Base-by-base conservation (phyloP, 2,888 invertebrate genomes). In the Cheilosia soror region DNA sequence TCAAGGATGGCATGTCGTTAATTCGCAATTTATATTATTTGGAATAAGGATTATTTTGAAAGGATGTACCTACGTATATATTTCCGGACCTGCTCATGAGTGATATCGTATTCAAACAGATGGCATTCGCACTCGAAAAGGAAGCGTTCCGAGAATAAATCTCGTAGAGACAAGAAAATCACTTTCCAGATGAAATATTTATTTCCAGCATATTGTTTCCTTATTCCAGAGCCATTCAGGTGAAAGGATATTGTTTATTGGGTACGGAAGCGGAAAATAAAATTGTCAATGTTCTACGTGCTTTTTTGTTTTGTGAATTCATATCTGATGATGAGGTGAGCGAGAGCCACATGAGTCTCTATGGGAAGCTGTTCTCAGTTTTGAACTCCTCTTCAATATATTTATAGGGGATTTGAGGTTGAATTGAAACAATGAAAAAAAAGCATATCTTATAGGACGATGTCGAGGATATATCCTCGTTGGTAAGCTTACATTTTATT, bases 11-110 rank as follows among this genome's bases (percentile, higher is more conserved):
- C 65, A 72, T 42, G 42, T 20, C 51, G 72, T 79, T 72, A 49
- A 51, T 58, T 72, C 55, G 57, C 40, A 65, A 72, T 72, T 78
- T 58, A 65, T 65, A 33, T 79, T 51, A 42, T 72, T 72, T 65
- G 31, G 9, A 29, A 69, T 57, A 57, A 69, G 44, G 57, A 44
- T 44, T 20, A 20, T 20, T 20, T 20, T 57, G 44, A 57, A 57
- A 69, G 31, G 44, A 49, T 49, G 13, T 68, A 57, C 53, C 53
- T 44, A 33, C 31, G 44, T 15, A n/a, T 44, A 44, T n/a, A n/a
- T 33, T 33, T 33, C 68, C 42, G 9, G n/a, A 20, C 49, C 2
- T 33, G 49, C 51, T 37, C 37, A 2, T 13, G 9, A 65, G 20
- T 3, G 31, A 65, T 65, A 44, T 47, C 7, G 11, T 15, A 65